A percentile compares a stretch with the other conserved stretches of the same genome.
These are phyloP conservation scores for Lethocerus indicus DNA, from an alignment of 1,140 invertebrate species.

Conservation along the genomic window DNA sequence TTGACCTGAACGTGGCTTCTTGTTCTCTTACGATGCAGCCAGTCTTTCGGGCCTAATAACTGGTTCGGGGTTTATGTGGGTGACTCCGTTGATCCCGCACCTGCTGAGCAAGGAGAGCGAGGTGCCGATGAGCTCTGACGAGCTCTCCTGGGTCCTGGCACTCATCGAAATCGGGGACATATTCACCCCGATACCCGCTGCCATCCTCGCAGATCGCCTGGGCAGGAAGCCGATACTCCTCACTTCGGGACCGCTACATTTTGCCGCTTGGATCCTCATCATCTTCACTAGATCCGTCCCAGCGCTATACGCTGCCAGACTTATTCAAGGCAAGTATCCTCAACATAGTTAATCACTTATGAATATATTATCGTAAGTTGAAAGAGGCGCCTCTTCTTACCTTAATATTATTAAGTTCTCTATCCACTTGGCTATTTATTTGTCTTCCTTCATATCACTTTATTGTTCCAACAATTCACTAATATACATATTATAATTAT, in stretches of 20 bases:
- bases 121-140: slow-evolving; percentile 3
- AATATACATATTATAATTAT: too few relatives aligned
- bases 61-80: slow-evolving; percentile 13
- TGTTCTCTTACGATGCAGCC: too few relatives aligned
- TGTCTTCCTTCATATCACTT: too few relatives aligned
- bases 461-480: too few relatives aligned
- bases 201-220: slow-evolving; percentile 46
- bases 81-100: slow-evolving; percentile 3
- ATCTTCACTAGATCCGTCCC: slow-evolving; percentile 36
- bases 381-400: too few relatives aligned
- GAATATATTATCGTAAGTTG: not conserved
- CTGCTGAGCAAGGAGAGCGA: not conserved
- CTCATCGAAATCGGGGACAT: slow-evolving; percentile 10
- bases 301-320: slow-evolving; percentile 6
- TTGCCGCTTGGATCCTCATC: slow-evolving; percentile 56
- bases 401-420: too few relatives aligned
- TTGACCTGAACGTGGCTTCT: too few relatives aligned
- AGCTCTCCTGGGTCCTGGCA: slow-evolving; percentile 8
- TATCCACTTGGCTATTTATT: too few relatives aligned
- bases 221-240: slow-evolving; percentile 55
- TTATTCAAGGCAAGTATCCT: slow-evolving; percentile 28
- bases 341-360: not conserved
- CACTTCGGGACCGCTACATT: slow-evolving; percentile 44
- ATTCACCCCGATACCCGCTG: slow-evolving; percentile 6
- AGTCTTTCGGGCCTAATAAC: too few relatives aligned